Evolutionary conservation across 1,140 invertebrate species (phyloP), one percentile per base, ranked within the genome.

Genomic region (Aleiodes sp.): DNA sequence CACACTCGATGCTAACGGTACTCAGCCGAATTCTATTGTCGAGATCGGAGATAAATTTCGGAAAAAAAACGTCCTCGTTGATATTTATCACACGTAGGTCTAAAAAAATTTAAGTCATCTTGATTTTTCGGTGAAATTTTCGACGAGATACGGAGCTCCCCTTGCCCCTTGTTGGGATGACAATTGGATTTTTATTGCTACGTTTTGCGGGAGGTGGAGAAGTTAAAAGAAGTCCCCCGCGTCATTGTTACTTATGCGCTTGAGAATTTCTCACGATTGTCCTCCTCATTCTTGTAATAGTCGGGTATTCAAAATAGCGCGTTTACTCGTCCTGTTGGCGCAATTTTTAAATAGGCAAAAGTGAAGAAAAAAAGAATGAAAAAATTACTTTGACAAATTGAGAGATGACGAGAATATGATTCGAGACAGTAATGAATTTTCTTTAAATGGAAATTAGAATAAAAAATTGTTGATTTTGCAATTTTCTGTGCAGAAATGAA

Each of bases 241-340:
- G 65, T 67, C 81, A 86, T 86, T 85, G 84, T 86, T 82, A 31
- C 28, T 59, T 59, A 31, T 59, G 26, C 8, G 24, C 28, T 59
- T 85, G 84, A 80, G 84, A 85, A 75, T 81, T 79, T 85, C 83
- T 79, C 84, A 86, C 80, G 82, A 85, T 86, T 86, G 83, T 86
- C 83, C 65, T 78, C 77, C 75, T 80, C 65, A 75, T 82, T 84
- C 79, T 79, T 76, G 81, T 78, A 79, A 80, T 75, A 82, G 76
- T 43, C 71, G 68, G 69, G 75, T 82, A 82, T 85, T 84, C 80
- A 83, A 83, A 84, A 59, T 59, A 24, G 77, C 73, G 77, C 75
- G 74, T 82, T 79, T 80, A 78, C 35, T 71, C 75, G 79, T 71
- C 70, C 71, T 66, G 76, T 84, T 84, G 74, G 70, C 28, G 79